Percentiles rank a stretch among this genome's conserved stretches.
These are phyloP conservation scores for Echiichthys vipera DNA, from an alignment of 2,797 vertebrate species.

Conservation along the genomic window DNA sequence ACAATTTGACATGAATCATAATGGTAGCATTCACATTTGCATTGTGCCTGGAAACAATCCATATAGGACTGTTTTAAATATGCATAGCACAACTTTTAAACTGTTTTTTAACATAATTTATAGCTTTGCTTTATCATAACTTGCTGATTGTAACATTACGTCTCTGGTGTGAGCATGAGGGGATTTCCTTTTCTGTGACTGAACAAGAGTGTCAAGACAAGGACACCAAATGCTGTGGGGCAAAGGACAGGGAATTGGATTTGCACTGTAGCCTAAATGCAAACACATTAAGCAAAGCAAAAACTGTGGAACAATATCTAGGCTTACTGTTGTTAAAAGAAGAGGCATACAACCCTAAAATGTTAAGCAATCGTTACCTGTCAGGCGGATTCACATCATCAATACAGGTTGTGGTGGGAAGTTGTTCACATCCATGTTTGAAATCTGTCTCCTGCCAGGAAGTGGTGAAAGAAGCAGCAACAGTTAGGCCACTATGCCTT, in stretches of 20 bases:
- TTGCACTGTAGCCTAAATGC: conserved; percentile 1
- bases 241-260: conserved; percentile 9
- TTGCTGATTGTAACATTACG: not conserved
- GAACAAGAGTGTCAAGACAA: not conserved
- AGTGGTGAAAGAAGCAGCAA: not conserved
- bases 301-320: not conserved
- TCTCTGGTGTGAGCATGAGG: not conserved
- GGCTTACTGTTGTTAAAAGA: not conserved
- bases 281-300: not conserved
- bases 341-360: not conserved
- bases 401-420: not conserved
- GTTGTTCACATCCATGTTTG: not conserved
- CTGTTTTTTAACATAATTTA: not conserved
- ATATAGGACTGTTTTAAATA: not conserved
- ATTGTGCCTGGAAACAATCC: not conserved
- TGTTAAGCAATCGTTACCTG: not conserved
- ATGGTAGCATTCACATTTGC: not conserved
- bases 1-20: not conserved
- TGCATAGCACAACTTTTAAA: not conserved
- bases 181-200: conserved; percentile 2
- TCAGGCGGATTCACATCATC: not conserved
- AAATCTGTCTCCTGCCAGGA: conserved; percentile 1
- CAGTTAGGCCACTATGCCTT: not conserved
- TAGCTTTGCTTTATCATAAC: too few species aligned
- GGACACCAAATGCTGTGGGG: not conserved